Evolutionary conservation across 2,888 invertebrate species (phyloP).

Genomic region (Drosophila acutilabella): DNA sequence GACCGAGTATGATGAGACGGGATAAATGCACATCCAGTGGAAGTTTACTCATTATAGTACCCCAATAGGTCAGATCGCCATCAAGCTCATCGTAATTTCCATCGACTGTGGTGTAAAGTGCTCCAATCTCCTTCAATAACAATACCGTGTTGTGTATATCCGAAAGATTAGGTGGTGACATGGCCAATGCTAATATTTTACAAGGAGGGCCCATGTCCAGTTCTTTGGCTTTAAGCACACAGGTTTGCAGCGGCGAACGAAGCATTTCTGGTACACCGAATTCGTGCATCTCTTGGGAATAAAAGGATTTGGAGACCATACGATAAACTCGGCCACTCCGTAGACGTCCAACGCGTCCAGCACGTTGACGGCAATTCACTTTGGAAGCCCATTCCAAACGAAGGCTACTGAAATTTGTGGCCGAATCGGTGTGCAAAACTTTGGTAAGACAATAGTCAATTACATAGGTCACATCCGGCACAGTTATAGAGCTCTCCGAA

Average conservation of each 20-base stretch:
- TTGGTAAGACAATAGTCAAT: conserved; percentile 98
- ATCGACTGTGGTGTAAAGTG: conserved; percentile 88
- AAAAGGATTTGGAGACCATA: conserved; percentile 89
- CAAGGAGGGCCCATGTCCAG: conserved; percentile 93
- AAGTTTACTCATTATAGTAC: conserved; percentile 91
- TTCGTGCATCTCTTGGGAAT: conserved; percentile 86
- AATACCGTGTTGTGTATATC: conserved; percentile 93
- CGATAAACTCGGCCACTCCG: conserved; percentile 94
- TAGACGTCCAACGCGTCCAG: conserved; percentile 96
- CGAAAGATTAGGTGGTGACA: conserved; percentile 94
- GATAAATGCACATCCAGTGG: conserved; percentile 93
- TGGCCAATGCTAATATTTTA: conserved; percentile 92
- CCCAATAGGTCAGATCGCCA: conserved; percentile 95
- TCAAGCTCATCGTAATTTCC: conserved; percentile 87
- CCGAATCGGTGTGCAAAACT: conserved; percentile 90
- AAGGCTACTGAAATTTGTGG: conserved; percentile 89
- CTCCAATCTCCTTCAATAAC: conserved; percentile 94
- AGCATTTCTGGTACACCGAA: conserved; percentile 91
- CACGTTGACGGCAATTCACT: conserved; percentile 94
- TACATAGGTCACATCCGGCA: conserved; percentile 95
- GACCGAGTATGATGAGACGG: conserved; percentile 94
- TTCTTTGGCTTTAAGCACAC: conserved; percentile 92
- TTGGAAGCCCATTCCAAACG: conserved; percentile 95
- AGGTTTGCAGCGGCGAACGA: conserved; percentile 91
- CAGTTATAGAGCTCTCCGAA: conserved; percentile 96